Percentiles rank a stretch among this genome's conserved stretches.
Conservation (phyloP, 2,797 vertebrate species). For the Odontamblyopus rebecca region DNA sequence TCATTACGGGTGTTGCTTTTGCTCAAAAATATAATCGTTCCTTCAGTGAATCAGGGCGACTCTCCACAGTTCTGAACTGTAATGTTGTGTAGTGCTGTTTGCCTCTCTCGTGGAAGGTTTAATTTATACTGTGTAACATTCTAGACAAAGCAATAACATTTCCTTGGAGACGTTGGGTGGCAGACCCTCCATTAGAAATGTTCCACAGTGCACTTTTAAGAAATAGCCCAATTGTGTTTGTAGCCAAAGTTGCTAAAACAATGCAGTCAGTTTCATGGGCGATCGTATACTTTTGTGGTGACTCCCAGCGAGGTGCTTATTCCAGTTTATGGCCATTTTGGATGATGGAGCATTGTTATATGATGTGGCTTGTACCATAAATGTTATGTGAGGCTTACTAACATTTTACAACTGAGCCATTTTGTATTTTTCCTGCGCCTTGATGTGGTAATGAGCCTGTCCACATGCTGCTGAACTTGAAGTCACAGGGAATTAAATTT, state of each 20-base stretch:
- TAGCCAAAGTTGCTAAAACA: neutral
- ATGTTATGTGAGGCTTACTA: constrained; percentile 11
- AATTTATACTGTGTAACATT: too few species aligned
- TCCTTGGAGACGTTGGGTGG: too few species aligned
- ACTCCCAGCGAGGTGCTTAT: neutral
- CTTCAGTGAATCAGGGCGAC: too few species aligned
- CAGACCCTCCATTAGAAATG: too few species aligned
- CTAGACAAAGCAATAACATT: too few species aligned
- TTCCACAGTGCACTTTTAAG: neutral
- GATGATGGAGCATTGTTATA: constrained; percentile 10
- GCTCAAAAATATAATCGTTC: too few species aligned
- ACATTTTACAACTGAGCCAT: constrained; percentile 11
- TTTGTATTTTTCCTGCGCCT: neutral
- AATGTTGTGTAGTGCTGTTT: too few species aligned
- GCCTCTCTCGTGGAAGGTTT: too few species aligned
- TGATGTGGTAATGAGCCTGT: neutral
- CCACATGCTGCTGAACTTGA: neutral
- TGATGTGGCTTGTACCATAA: constrained; percentile 11
- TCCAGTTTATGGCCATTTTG: constrained; percentile 7
- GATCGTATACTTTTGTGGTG: neutral
- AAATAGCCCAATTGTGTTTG: neutral
- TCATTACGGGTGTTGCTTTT: too few species aligned
- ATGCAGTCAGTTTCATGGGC: neutral
- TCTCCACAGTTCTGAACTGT: too few species aligned
- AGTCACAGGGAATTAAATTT: neutral